A percentile compares a stretch with the other conserved stretches of the same genome.
phyloP scores from a whole-genome alignment of 2,888 invertebrate species.

The Synergus laeviventris region DNA sequence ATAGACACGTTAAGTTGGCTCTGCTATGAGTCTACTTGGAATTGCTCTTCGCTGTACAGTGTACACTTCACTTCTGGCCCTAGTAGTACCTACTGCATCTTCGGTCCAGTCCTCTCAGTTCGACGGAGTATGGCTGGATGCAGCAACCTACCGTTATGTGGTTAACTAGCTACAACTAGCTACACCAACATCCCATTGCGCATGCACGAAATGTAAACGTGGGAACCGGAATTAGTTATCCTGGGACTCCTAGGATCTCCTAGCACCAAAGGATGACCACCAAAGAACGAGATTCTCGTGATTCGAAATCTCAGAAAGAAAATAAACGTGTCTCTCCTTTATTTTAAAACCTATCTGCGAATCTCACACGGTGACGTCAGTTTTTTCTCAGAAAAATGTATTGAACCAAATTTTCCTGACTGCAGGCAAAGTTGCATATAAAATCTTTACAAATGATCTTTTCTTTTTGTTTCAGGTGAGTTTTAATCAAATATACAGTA shows the following conservation, averaged over 20 bases:
- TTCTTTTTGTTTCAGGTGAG: constrained; percentile 39
- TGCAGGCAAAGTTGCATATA: no score
- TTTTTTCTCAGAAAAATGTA: background rate
- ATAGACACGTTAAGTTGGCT: constrained; percentile 70
- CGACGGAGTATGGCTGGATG: constrained; percentile 52
- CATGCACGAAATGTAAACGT: constrained; percentile 77
- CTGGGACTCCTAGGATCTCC: constrained; percentile 56
- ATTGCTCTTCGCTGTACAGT: constrained; percentile 10
- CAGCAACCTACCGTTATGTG: constrained; percentile 75
- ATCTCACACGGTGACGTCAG: constrained; percentile 3
- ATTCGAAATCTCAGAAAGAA: constrained; percentile 23
- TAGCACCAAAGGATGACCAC: constrained; percentile 49
- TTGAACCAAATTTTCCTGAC: background rate
- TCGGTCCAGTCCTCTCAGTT: constrained; percentile 40
- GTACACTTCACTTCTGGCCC: constrained; percentile 32
- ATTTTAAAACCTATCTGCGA: background rate
- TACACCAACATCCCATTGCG: constrained; percentile 73
- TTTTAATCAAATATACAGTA: background rate
- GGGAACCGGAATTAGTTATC: constrained; percentile 75
- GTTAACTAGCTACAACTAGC: constrained; percentile 75
- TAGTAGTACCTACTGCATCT: constrained; percentile 44
- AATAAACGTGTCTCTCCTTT: constrained; percentile 9
- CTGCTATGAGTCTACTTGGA: constrained; percentile 48
- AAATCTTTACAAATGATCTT: background rate
- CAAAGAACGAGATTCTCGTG: constrained; percentile 34